phyloP scores from a whole-genome alignment of 2,888 invertebrate genomes.

The Brenthis daphne region DNA sequence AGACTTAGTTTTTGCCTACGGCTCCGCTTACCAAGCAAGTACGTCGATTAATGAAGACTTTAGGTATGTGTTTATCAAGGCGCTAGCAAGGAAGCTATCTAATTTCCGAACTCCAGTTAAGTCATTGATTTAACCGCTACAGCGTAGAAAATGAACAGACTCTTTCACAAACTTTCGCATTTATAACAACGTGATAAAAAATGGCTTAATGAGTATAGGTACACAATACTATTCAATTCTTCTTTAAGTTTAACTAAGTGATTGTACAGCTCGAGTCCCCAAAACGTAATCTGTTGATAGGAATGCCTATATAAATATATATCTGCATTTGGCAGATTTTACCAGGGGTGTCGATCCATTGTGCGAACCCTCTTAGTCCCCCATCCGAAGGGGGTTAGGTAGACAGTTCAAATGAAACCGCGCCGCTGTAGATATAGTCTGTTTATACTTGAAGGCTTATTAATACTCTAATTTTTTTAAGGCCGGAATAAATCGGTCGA shows the following conservation, averaged over 20 bases:
- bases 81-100: too few relatives aligned
- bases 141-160: too few relatives aligned
- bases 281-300: constrained; percentile 34
- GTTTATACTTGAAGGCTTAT: neutral
- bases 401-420: constrained; percentile 30
- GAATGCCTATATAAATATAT: constrained; percentile 30
- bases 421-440: constrained; percentile 3
- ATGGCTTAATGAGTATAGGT: neutral
- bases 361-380: constrained; percentile 73
- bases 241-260: constrained; percentile 28
- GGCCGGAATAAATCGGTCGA: too few relatives aligned
- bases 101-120: too few relatives aligned
- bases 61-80: too few relatives aligned
- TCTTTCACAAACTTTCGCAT: neutral
- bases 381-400: constrained; percentile 62
- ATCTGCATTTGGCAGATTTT: constrained; percentile 57
- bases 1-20: too few relatives aligned
- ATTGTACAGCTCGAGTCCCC: constrained; percentile 26
- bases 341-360: constrained; percentile 70
- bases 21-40: too few relatives aligned
- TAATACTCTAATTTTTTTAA: neutral
- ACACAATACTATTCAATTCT: constrained; percentile 17
- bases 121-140: too few relatives aligned
- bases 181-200: neutral
- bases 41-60: too few relatives aligned